phyloP scores from a whole-genome alignment of 2,797 vertebrate genomes.

The Chloroceryle amazona region DNA sequence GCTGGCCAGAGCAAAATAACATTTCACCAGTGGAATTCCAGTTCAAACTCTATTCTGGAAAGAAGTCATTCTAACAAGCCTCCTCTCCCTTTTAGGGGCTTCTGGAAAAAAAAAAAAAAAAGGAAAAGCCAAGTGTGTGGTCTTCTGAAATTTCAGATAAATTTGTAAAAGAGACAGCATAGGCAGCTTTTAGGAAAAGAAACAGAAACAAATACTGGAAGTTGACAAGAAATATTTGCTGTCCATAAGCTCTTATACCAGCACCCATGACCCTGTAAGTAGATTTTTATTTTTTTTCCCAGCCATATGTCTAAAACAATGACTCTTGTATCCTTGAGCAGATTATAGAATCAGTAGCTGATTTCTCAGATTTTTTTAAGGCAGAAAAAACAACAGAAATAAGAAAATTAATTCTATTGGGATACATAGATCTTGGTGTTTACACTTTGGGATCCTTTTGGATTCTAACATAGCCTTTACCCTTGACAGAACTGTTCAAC shows the following conservation, averaged over 20 bases:
- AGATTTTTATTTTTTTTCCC: not conserved
- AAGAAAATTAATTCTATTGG: not conserved
- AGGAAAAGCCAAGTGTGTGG: slow-evolving; percentile 79
- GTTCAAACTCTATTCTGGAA: slow-evolving; percentile 75
- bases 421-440: not conserved
- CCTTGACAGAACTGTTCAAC: not conserved
- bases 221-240: slow-evolving; percentile 78
- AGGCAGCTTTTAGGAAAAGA: slow-evolving; percentile 66
- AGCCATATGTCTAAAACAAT: not conserved
- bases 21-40: slow-evolving; percentile 76
- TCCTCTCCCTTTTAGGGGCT: slow-evolving; percentile 69
- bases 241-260: slow-evolving; percentile 17
- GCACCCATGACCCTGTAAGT: not conserved
- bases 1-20: slow-evolving; percentile 76
- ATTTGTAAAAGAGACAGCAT: slow-evolving; percentile 70
- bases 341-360: not conserved
- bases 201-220: slow-evolving; percentile 66
- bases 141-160: slow-evolving; percentile 78
- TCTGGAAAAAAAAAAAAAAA: slow-evolving; percentile 72
- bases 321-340: not conserved
- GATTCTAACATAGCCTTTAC: not conserved
- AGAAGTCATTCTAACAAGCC: slow-evolving; percentile 59
- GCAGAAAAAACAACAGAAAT: not conserved
- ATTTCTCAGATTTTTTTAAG: not conserved
- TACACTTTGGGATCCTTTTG: not conserved